Conservation (phyloP, 2,888 invertebrate genomes). For the Gastracanthus pulcherrimus region DNA sequence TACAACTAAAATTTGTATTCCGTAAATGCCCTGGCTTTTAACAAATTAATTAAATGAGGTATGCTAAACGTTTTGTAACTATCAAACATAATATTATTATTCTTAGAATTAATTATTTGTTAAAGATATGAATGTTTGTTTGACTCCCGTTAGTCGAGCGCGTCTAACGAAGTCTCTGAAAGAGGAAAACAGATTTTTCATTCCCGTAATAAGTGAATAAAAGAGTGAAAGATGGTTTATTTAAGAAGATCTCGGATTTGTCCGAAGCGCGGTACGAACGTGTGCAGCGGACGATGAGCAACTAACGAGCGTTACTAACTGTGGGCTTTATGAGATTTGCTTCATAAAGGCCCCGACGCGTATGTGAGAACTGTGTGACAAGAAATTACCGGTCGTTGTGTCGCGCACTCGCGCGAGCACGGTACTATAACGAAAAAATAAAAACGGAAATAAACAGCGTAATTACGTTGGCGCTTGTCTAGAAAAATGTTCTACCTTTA, state of each 20-base stretch:
- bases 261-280: neutral
- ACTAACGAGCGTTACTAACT: constrained; percentile 70
- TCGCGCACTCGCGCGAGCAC: neutral
- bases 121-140: no score
- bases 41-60: no score
- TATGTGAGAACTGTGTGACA: constrained; percentile 34
- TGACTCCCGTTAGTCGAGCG: neutral
- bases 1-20: no score
- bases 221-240: neutral
- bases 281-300: constrained; percentile 40
- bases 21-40: no score
- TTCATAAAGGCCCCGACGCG: constrained; percentile 29
- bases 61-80: no score
- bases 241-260: neutral
- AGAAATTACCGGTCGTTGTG: constrained; percentile 33
- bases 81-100: no score
- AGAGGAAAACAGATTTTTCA: neutral
- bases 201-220: neutral
- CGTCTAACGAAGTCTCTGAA: neutral
- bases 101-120: no score
- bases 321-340: constrained; percentile 60
- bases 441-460: constrained; percentile 46
- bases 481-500: neutral
- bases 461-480: constrained; percentile 24
- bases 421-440: constrained; percentile 6